A percentile compares a stretch with the other conserved stretches of the same genome.
Evolutionary conservation across 2,797 vertebrate genomes (phyloP).

Genomic region (Pristis pectinata): DNA sequence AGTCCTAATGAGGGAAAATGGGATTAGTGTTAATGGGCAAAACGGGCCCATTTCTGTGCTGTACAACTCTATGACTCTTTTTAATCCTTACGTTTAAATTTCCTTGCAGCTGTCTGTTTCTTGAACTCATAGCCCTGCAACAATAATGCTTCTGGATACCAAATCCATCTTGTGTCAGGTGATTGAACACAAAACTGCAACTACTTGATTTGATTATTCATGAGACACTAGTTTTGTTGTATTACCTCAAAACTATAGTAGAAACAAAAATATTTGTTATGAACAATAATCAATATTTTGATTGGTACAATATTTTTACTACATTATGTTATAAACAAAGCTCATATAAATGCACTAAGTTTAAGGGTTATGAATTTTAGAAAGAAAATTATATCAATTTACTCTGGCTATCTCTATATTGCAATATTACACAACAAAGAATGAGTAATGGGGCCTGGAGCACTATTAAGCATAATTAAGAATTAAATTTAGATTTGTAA

Average conservation of each 20-base stretch:
- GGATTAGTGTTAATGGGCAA: too few relatives aligned
- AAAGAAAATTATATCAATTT: not conserved
- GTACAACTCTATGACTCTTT: too few relatives aligned
- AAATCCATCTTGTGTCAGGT: not conserved
- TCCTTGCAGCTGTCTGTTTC: too few relatives aligned
- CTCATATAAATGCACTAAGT: not conserved
- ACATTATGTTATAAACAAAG: not conserved
- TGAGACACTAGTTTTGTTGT: not conserved
- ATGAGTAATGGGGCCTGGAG: not conserved
- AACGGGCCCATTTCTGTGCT: too few relatives aligned
- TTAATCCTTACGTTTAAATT: too few relatives aligned
- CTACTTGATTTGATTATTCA: not conserved
- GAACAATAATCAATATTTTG: not conserved
- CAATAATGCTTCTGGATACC: too few relatives aligned
- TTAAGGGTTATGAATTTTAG: not conserved
- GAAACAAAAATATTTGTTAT: not conserved
- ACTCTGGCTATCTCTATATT: not conserved
- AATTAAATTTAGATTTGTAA: slow-evolving; percentile 39
- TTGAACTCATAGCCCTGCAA: too few relatives aligned
- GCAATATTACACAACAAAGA: not conserved
- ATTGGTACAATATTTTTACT: not conserved
- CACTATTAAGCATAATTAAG: not conserved
- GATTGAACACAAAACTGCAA: not conserved
- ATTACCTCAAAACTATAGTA: not conserved
- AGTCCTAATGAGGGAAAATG: too few relatives aligned